Evolutionary conservation across 2,888 invertebrate species (phyloP).

Genomic region (Ceraclea dissimilis): DNA sequence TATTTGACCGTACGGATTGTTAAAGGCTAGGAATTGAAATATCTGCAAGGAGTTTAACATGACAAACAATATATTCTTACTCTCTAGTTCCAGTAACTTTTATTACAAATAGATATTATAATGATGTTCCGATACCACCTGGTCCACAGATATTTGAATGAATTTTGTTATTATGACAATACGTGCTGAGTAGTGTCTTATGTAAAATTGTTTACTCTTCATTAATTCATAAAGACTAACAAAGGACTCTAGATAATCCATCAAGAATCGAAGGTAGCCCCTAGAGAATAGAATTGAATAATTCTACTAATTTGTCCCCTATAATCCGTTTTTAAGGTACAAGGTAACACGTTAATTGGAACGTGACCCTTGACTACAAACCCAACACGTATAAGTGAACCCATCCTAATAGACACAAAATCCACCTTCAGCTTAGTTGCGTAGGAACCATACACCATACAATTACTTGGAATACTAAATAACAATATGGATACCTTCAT

Average conservation of each 20-base stretch:
- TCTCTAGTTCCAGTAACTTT: no score
- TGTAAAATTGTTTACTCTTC: not conserved
- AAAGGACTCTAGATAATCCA: not conserved
- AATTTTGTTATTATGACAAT: no score
- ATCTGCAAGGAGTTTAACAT: no score
- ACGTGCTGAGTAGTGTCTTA: no score
- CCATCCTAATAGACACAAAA: not conserved
- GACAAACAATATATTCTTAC: no score
- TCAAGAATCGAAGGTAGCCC: constrained; percentile 1
- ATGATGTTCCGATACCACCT: no score
- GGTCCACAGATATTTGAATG: no score
- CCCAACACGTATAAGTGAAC: constrained; percentile 7
- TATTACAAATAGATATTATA: no score
- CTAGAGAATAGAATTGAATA: constrained; percentile 2
- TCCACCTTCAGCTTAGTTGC: not conserved
- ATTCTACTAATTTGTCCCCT: not conserved
- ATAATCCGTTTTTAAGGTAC: constrained; percentile 6
- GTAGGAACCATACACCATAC: not conserved
- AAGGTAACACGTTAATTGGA: constrained; percentile 7
- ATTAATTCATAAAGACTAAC: not conserved
- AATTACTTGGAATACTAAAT: not conserved
- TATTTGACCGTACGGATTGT: no score
- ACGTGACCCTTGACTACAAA: constrained; percentile 9
- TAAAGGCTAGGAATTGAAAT: no score
- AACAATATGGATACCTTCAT: not conserved